Percentiles rank a stretch among this genome's conserved stretches.
phyloP scores from a whole-genome alignment of 2,113 vertebrate genomes.

The Labrus mixtus region DNA sequence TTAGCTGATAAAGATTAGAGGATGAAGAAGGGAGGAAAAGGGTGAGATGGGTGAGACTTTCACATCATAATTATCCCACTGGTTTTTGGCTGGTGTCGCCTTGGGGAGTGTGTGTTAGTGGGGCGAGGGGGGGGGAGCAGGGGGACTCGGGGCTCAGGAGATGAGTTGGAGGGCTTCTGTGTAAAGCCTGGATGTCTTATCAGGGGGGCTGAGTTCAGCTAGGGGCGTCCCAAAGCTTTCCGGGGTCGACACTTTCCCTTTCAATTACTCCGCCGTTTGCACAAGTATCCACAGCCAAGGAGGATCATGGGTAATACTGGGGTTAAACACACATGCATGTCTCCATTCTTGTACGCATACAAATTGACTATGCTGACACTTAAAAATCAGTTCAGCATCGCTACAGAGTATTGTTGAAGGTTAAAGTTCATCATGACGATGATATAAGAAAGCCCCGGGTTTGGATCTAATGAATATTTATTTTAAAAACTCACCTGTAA shows the following conservation, averaged over 20 bases:
- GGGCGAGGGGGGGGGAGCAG: not conserved
- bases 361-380: not conserved
- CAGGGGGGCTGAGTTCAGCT: slow-evolving; percentile 49
- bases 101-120: slow-evolving; percentile 25
- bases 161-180: slow-evolving; percentile 30
- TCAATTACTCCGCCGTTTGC: slow-evolving; percentile 61
- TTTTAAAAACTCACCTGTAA: no score
- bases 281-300: slow-evolving; percentile 22
- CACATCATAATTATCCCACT: slow-evolving; percentile 73
- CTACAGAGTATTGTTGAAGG: not conserved
- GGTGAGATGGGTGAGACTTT: slow-evolving; percentile 59
- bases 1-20: slow-evolving; percentile 80
- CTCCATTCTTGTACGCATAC: slow-evolving; percentile 27
- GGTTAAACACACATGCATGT: slow-evolving; percentile 48
- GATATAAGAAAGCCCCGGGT: not conserved
- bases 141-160: slow-evolving; percentile 15
- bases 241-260: slow-evolving; percentile 63
- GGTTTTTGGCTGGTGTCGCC: slow-evolving; percentile 40
- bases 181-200: slow-evolving; percentile 50
- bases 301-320: slow-evolving; percentile 18
- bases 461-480: no score
- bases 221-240: slow-evolving; percentile 34
- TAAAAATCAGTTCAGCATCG: slow-evolving; percentile 6
- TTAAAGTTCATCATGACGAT: not conserved
- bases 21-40: slow-evolving; percentile 48